phyloP scores from a whole-genome alignment of 1,140 invertebrate species.

The Bombus waltoni region DNA sequence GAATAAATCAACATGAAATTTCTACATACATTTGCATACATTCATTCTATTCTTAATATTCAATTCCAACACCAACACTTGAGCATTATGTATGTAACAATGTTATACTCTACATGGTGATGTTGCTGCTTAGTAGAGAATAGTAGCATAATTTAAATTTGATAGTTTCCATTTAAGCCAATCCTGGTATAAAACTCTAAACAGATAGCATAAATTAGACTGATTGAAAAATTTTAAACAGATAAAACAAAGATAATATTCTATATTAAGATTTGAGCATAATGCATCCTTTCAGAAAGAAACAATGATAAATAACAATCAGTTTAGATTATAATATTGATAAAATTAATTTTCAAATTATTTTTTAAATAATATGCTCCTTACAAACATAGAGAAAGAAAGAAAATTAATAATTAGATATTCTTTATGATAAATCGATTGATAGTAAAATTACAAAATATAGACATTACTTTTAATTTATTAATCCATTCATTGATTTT shows the following conservation, averaged over 20 bases:
- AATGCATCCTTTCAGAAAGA: background rate
- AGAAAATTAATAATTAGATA: background rate
- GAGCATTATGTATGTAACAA: slow-evolving; percentile 14
- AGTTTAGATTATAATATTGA: background rate
- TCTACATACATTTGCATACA: slow-evolving; percentile 24
- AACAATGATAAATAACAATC: background rate
- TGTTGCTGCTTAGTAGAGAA: slow-evolving; percentile 5
- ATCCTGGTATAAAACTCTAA: slow-evolving; percentile 34
- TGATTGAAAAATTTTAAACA: background rate
- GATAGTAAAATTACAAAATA: background rate
- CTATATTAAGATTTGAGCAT: background rate
- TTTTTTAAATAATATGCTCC: background rate
- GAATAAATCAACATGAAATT: slow-evolving; percentile 41
- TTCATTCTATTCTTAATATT: slow-evolving; percentile 12
- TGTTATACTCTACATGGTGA: slow-evolving; percentile 19
- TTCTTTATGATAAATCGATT: background rate
- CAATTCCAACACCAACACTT: slow-evolving; percentile 2
- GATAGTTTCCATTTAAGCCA: slow-evolving; percentile 19
- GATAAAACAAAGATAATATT: background rate
- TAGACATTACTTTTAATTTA: background rate
- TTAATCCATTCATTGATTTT: background rate
- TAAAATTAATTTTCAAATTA: background rate
- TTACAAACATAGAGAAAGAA: background rate
- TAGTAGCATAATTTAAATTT: slow-evolving; percentile 28
- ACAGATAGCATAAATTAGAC: slow-evolving; percentile 34